Evolutionary conservation across 2,797 vertebrate genomes (phyloP), one percentile per base, ranked within the genome.

Genomic region (Hippopotamyrus pictus): DNA sequence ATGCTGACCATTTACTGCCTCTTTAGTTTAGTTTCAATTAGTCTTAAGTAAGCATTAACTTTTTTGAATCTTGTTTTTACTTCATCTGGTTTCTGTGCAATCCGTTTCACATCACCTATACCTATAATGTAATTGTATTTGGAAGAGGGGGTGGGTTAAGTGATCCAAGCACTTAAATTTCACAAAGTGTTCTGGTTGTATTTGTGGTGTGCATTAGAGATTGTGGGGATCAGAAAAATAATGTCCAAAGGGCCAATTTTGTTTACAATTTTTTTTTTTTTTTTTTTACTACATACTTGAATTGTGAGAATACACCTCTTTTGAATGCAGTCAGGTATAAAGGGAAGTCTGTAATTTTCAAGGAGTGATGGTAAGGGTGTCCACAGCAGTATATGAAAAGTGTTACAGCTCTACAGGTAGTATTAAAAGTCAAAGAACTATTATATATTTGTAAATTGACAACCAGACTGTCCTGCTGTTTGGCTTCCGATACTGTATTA

Each of bases 341-440:
- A 92, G 89, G 90, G 88, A 92, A 90, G 54, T 88, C 17, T 83
- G 51, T 84, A 25, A 62, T 65, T 82, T 87, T 89, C 51, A 59
- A 29, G 54, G 65, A 19, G 8, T 5, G 48, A 73, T 14, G 53
- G 53, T 50, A 89, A 89, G 59, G 89, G 62, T 88, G 88, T 83
- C 87, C 79, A 88, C 86, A 54, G 7, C 41, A 88, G 25, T 54
- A 76, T 88, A 85, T 44, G 57, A 48, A 73, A 51, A 48, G 89
- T 83, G 53, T 88, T 88, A 83, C 17, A 44, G 9, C 37, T 37
- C 46, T n/a, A 7, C 48, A 79, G 11, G 14, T 83, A 19, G 86
- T 85, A 37, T 69, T 51, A 8, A 19, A 73, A 87, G 44, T 69
- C 22, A 44, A 41, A 51, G 33, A 82, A 62, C 22, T 73, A 57